Evolutionary conservation across 2,113 vertebrate species (phyloP).

Genomic region (Heterotilapia buettikoferi): DNA sequence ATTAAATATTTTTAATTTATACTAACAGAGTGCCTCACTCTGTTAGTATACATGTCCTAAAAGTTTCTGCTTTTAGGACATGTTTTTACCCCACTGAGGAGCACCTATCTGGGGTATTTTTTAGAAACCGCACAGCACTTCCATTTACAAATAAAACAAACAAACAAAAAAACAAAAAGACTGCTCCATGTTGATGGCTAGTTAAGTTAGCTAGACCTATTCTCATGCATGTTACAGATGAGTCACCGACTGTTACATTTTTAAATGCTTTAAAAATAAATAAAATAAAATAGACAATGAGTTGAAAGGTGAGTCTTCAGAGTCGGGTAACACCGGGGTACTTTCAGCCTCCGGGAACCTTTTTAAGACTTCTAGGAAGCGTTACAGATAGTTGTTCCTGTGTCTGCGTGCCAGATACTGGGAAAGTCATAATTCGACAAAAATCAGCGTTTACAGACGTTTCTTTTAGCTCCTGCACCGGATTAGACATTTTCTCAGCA

Average conservation of each 20-base stretch:
- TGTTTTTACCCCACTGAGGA: background rate
- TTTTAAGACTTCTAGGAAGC: background rate
- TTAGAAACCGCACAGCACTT: background rate
- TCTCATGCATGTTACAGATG: background rate
- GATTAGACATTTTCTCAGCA: background rate
- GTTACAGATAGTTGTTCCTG: background rate
- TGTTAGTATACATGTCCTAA: background rate
- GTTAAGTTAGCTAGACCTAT: background rate
- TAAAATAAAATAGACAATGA: background rate
- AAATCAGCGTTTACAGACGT: fast-evolving
- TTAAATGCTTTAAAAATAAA: background rate
- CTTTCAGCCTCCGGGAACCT: background rate
- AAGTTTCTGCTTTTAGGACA: background rate
- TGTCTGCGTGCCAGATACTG: background rate
- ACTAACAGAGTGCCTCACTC: background rate
- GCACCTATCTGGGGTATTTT: background rate
- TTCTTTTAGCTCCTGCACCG: background rate
- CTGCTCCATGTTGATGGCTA: background rate
- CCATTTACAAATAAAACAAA: background rate
- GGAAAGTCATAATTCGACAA: background rate
- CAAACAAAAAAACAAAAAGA: background rate
- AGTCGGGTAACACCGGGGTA: background rate
- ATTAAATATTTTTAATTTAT: background rate
- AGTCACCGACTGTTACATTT: background rate
- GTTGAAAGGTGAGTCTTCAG: background rate